Conservation (phyloP, 1,140 invertebrate genomes). For the Chrysopa pallens region DNA sequence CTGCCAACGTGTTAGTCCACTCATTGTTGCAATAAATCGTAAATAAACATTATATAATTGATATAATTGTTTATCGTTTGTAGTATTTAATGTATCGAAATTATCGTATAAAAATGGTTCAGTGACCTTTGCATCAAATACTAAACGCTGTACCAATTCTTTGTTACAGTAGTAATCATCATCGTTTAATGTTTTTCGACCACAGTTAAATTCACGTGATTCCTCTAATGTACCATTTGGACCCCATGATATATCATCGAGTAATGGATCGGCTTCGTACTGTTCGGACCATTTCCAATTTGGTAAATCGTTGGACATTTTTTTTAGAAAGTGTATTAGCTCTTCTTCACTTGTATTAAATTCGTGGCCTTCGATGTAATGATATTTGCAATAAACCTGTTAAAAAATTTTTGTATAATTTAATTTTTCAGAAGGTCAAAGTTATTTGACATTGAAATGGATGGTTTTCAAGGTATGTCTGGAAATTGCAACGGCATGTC, state of each 20-base stretch:
- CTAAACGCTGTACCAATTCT: slow-evolving; percentile 63
- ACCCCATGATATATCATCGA: not conserved
- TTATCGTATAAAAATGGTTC: slow-evolving; percentile 41
- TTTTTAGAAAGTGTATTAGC: slow-evolving; percentile 50
- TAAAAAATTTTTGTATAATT: too few species aligned
- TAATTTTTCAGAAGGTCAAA: too few species aligned
- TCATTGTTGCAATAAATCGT: slow-evolving; percentile 73
- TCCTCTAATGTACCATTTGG: not conserved
- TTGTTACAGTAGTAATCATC: slow-evolving; percentile 70
- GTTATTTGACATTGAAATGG: too few species aligned
- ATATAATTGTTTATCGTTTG: slow-evolving; percentile 29
- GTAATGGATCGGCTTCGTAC: slow-evolving; percentile 17
- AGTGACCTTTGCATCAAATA: slow-evolving; percentile 75
- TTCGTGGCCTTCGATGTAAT: slow-evolving; percentile 54
- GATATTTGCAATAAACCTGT: slow-evolving; percentile 68
- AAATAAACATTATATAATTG: slow-evolving; percentile 46
- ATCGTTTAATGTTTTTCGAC: slow-evolving; percentile 35
- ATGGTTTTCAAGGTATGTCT: too few species aligned
- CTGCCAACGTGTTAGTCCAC: slow-evolving; percentile 74
- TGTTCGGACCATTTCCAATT: slow-evolving; percentile 20
- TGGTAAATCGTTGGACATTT: slow-evolving; percentile 26
- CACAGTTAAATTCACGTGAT: slow-evolving; percentile 35
- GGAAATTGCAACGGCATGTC: too few species aligned
- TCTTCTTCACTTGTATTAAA: slow-evolving; percentile 53
- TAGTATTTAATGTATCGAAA: slow-evolving; percentile 32